phyloP scores from a whole-genome alignment of 2,797 vertebrate species.

The Squalus acanthias region DNA sequence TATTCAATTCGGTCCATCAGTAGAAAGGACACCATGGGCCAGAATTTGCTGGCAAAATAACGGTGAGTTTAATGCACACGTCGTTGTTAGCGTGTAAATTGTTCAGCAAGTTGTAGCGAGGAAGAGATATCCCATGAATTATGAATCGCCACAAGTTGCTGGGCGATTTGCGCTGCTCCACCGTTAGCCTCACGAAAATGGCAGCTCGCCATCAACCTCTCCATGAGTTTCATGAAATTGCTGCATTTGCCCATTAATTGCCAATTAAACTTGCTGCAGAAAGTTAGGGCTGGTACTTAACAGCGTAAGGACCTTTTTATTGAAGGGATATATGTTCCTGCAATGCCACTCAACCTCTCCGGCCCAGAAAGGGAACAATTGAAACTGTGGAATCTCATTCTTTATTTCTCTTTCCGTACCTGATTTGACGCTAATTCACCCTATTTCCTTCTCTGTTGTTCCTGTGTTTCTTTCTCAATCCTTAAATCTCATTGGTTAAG shows the following conservation, averaged over 20 bases:
- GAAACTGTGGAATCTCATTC: background rate
- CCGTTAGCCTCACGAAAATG: no score
- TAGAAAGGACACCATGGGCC: background rate
- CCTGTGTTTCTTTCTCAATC: background rate
- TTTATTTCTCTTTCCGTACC: background rate
- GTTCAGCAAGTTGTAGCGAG: background rate
- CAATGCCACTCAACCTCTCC: background rate
- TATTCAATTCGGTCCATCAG: background rate
- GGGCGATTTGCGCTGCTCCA: background rate
- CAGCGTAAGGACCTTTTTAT: background rate
- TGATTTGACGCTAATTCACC: background rate
- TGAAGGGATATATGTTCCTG: background rate
- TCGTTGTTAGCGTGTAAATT: background rate
- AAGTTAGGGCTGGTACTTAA: background rate
- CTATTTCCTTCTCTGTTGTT: background rate
- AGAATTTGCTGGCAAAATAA: background rate
- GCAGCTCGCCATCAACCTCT: background rate
- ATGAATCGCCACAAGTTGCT: background rate
- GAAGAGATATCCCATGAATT: background rate
- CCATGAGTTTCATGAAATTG: background rate
- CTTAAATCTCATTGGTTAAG: background rate
- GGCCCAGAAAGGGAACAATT: background rate
- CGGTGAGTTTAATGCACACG: no score
- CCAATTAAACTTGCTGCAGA: background rate
- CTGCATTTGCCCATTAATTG: background rate